These are phyloP conservation scores for Hymenopus coronatus DNA, from an alignment of 2,888 invertebrate species.

Conservation along the genomic window DNA sequence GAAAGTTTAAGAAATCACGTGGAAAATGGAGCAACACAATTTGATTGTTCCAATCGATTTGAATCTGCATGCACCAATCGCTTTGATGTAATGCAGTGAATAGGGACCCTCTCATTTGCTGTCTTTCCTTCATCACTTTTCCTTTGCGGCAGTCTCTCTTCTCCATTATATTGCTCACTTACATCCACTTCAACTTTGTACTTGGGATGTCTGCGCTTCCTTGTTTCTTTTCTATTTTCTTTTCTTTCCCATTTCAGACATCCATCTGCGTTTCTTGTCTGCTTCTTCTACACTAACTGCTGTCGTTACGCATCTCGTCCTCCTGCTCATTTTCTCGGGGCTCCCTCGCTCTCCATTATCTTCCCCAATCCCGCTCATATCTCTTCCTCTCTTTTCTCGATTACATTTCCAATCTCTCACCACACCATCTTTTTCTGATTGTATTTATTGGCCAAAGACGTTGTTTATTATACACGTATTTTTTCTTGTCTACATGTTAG, in stretches of 20 bases:
- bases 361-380: background rate
- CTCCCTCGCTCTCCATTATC: background rate
- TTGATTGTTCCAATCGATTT: background rate
- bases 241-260: background rate
- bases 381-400: background rate
- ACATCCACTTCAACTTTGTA: background rate
- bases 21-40: background rate
- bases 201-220: background rate
- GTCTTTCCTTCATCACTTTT: background rate
- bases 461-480: background rate
- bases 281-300: background rate
- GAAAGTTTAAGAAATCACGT: background rate
- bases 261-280: background rate
- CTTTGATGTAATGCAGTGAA: background rate
- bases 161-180: background rate
- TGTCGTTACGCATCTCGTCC: background rate
- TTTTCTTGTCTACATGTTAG: background rate
- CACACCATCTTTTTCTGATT: background rate
- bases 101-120: background rate
- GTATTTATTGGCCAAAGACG: background rate
- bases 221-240: background rate
- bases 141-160: background rate
- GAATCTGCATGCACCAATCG: background rate
- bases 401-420: background rate
- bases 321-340: background rate